Evolutionary conservation across 2,113 vertebrate species (phyloP), one percentile per base, ranked within the genome.

Genomic region (Scatophagus argus): DNA sequence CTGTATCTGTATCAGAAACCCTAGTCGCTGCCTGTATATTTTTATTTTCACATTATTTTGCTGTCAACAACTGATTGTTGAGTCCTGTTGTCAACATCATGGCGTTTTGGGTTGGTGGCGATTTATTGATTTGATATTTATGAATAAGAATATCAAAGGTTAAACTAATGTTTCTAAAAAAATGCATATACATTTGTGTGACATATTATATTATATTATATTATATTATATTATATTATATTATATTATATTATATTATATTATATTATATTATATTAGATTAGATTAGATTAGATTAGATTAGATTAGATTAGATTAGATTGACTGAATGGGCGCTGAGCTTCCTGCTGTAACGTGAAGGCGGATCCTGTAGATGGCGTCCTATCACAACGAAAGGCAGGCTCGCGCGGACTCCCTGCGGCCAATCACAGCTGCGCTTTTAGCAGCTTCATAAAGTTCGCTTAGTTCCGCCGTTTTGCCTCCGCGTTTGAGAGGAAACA

Each of bases 381-480:
- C 41, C n/a, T 56, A 9, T 34, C 21, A 31, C 29, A 63, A 82
- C 60, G n/a, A 61, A 41, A 31, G 58, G 31, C 87, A 66, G 62
- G 34, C 64, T 54, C 31, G 29, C 61, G 75, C 44, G 4, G 14
- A 8, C 6, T 34, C 10, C 19, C 41, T 0, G 56, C 81, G 87
- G 86, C 93, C 90, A 94, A 93, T 93, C 90, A 89, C 80, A 47
- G 76, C 59, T 49, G 29, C 6, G 29, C 80, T 14, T 58, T 9
- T 4, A 46, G 11, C 49, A 13, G 34, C 19, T 74, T 44, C 0
- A 32, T 34, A 55, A 87, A 90, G 65, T 87, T 92, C 11, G 13
- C 11, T 34, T 54, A 58, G 64, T 66, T 55, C 63, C 43, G 17
- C 19, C 0, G 25, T 39, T 47, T 8, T 52, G 11, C 38, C 11